A percentile compares a stretch with the other conserved stretches of the same genome.
Evolutionary conservation across 1,140 invertebrate species (phyloP).

Genomic region (Trachymyrmex cornetzi): DNA sequence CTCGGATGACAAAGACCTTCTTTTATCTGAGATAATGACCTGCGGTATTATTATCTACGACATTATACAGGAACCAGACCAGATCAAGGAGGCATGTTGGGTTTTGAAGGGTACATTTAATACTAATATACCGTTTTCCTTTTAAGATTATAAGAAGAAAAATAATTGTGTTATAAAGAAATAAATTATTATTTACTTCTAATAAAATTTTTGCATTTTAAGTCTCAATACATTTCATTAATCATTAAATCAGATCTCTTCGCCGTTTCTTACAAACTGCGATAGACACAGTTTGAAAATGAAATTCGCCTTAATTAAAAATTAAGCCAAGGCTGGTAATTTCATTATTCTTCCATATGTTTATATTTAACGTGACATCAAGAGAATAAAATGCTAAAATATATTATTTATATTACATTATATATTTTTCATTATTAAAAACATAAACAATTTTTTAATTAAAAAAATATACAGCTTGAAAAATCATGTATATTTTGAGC

Average conservation of each 20-base stretch:
- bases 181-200: too few relatives aligned
- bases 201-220: conserved; percentile 65
- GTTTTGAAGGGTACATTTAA: conserved; percentile 76
- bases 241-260: background rate
- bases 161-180: conserved; percentile 9
- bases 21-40: conserved; percentile 75
- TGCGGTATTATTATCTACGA: conserved; percentile 84
- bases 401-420: conserved; percentile 17
- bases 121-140: background rate
- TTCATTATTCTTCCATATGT: background rate
- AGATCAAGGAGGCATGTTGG: conserved; percentile 76
- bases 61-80: conserved; percentile 76
- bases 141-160: background rate
- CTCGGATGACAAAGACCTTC: conserved; percentile 53
- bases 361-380: conserved; percentile 3
- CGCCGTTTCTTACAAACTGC: background rate
- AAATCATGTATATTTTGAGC: background rate
- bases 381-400: background rate
- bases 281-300: background rate
- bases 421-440: background rate
- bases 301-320: conserved; percentile 11
- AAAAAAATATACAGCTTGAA: background rate
- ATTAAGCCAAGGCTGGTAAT: conserved; percentile 14
- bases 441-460: background rate
- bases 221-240: conserved; percentile 2